Conservation (phyloP, 1,140 invertebrate genomes). For the Drosophila chauvacae region DNA sequence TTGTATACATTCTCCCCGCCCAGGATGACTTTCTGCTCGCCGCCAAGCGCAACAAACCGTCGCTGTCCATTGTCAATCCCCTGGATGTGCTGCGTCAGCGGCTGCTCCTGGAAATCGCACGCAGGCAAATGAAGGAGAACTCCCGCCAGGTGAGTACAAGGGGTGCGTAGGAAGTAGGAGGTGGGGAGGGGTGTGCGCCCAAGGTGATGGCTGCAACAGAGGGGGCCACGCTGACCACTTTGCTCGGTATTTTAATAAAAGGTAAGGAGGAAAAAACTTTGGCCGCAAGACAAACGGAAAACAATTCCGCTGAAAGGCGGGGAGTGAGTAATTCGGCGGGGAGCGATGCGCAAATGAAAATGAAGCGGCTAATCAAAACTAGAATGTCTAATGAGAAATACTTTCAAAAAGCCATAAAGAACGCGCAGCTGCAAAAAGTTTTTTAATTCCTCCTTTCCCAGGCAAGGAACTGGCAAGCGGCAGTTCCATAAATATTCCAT, state of each 20-base stretch:
- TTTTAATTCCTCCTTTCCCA: slow-evolving; percentile 48
- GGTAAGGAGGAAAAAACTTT: slow-evolving; percentile 59
- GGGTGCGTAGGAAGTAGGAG: neutral
- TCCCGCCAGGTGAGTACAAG: slow-evolving; percentile 85
- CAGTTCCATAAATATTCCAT: slow-evolving; percentile 24
- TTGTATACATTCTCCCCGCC: slow-evolving; percentile 28
- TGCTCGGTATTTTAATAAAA: slow-evolving; percentile 73
- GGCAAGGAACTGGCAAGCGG: neutral
- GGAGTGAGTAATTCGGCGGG: slow-evolving; percentile 49
- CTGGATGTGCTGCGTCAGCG: slow-evolving; percentile 91
- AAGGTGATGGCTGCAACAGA: slow-evolving; percentile 5
- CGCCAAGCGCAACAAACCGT: slow-evolving; percentile 87
- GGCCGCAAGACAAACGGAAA: slow-evolving; percentile 60
- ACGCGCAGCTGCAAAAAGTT: slow-evolving; percentile 51
- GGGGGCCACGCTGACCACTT: slow-evolving; percentile 38
- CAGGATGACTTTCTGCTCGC: slow-evolving; percentile 51
- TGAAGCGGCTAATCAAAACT: slow-evolving; percentile 70
- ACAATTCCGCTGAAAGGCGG: slow-evolving; percentile 28
- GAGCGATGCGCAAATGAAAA: slow-evolving; percentile 34
- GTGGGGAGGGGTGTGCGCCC: neutral
- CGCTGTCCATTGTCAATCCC: slow-evolving; percentile 91
- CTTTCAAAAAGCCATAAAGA: slow-evolving; percentile 37
- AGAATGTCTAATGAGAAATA: slow-evolving; percentile 69
- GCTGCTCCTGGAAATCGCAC: slow-evolving; percentile 89
- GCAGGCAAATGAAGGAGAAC: slow-evolving; percentile 89